Evolutionary conservation across 2,113 vertebrate species (phyloP), one percentile per base, ranked within the genome.

Genomic region (Brachypodius melanocephalos): DNA sequence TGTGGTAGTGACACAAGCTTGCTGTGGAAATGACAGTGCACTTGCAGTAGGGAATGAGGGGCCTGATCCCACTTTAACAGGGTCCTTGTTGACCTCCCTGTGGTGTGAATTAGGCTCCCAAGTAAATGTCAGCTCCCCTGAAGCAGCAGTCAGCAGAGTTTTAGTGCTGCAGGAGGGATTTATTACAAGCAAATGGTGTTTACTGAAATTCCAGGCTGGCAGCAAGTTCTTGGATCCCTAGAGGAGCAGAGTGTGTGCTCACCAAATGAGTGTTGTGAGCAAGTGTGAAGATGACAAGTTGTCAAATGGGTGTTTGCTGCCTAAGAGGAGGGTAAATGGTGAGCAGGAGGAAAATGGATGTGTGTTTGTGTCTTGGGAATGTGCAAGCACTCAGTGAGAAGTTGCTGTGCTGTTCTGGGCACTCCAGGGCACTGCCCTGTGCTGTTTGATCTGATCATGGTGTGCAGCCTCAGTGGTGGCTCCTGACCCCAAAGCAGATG

Each of bases 1-100:
- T 8, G 5, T 2, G 7, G 32, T 3, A n/a, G 17, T 48, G 43
- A n/a, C 5, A 28, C 1, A 45, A 83, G 15, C 11, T 72, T 0
- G 0, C 26, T 62, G 28, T 84, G 26, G 72, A 79, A 88, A 40
- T 72, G 29, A 24, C 3, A 25, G 15, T 22, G n/a, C 5, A 0
- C 10, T 73, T 71, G 12, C 1, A 25, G 42, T 5, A n/a, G 26
- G 66, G 61, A 54, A 11, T 11, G 36, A 71, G 15, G 40, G 18
- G 8, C 9, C 69, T 75, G 48, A 48, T 73, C 62, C 43, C 12
- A 4, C 26, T 92, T 74, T 4, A 85, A 22, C 28, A 14, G 21
- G 46, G 14, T 69, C 55, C 42, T 20, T 67, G 9, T 13, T 65
- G 49, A 38, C 62, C 14, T 58, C 38, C 5, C 17, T 14, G 9